Conservation (phyloP, 2,113 vertebrate genomes). For the Platysteira castanea region DNA sequence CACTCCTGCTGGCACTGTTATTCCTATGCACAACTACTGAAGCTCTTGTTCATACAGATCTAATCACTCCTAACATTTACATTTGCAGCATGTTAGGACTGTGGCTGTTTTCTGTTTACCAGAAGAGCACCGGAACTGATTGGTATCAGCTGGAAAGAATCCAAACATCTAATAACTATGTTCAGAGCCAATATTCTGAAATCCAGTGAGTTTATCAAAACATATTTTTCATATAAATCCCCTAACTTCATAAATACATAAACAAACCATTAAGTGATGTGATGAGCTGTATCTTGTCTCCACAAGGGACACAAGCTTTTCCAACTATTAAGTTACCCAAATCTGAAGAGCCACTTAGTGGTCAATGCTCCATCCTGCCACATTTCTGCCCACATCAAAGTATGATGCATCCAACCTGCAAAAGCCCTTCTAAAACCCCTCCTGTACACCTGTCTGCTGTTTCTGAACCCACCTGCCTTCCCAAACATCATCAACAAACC, state of each 20-base stretch:
- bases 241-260: background rate
- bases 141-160: background rate
- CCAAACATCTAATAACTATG: background rate
- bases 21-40: background rate
- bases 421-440: background rate
- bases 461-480: background rate
- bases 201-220: constrained; percentile 3
- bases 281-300: background rate
- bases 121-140: background rate
- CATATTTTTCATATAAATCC: background rate
- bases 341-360: background rate
- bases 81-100: background rate
- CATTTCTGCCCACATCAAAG: background rate
- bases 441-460: background rate
- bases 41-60: background rate
- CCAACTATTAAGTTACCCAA: background rate
- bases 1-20: fast-evolving
- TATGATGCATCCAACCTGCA: background rate
- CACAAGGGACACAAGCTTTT: background rate
- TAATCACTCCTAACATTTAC: background rate
- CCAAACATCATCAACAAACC: background rate
- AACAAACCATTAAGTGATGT: background rate
- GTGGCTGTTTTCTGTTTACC: background rate
- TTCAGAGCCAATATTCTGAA: background rate
- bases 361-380: background rate